phyloP scores from a whole-genome alignment of 2,797 vertebrate genomes.

The Sebastes alutus region DNA sequence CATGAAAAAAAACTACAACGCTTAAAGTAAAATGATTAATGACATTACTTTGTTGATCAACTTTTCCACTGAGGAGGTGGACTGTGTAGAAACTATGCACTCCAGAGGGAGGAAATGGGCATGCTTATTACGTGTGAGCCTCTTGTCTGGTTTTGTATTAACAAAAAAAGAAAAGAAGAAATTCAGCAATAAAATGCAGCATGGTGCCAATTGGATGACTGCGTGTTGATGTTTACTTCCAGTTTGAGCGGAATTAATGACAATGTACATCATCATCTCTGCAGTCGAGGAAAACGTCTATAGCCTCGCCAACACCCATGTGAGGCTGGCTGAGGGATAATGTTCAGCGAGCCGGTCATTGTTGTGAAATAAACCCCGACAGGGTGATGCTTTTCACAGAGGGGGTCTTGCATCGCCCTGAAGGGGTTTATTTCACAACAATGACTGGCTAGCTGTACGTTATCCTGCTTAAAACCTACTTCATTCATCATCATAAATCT shows the following conservation, averaged over 20 bases:
- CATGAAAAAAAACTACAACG: slow-evolving; percentile 10
- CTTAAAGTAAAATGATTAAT: slow-evolving; percentile 39
- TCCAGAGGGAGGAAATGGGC: slow-evolving; percentile 80
- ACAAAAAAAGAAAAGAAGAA: slow-evolving; percentile 58
- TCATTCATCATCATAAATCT: background rate
- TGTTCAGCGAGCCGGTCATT: too few relatives aligned
- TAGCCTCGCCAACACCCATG: background rate
- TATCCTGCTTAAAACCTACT: accelerated
- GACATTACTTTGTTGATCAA: slow-evolving; percentile 59
- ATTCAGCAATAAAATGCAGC: slow-evolving; percentile 89
- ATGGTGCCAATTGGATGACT: slow-evolving; percentile 82
- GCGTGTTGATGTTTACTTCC: slow-evolving; percentile 25
- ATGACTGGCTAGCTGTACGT: too few relatives aligned
- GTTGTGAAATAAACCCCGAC: too few relatives aligned
- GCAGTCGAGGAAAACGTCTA: background rate
- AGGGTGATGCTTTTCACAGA: too few relatives aligned
- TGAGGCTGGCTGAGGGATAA: background rate
- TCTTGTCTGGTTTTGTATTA: slow-evolving; percentile 85
- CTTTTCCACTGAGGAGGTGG: slow-evolving; percentile 69
- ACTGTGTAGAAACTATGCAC: slow-evolving; percentile 87
- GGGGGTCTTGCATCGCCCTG: too few relatives aligned
- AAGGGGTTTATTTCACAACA: too few relatives aligned
- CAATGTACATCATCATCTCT: background rate
- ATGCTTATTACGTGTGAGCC: slow-evolving; percentile 80
- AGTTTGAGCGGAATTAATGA: background rate